Conservation (phyloP, 2,797 vertebrate genomes). For the Ctenosaura bakeri region DNA sequence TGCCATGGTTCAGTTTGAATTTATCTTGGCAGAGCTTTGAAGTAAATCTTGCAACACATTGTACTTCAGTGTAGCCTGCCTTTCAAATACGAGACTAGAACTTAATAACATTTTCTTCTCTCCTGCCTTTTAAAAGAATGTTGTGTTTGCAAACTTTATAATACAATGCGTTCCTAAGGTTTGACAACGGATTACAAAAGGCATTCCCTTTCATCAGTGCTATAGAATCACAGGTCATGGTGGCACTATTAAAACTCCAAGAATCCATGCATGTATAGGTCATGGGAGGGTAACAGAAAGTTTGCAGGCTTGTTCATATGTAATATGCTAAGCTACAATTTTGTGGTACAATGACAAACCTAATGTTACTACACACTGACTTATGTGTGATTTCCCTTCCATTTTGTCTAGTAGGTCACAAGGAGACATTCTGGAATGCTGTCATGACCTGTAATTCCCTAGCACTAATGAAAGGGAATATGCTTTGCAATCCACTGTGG, state of each 20-base stretch:
- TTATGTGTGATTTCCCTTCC: not conserved
- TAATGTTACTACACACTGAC: too few species aligned
- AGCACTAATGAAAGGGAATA: not conserved
- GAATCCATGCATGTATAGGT: not conserved
- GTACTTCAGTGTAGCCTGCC: constrained; percentile 15
- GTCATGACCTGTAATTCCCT: not conserved
- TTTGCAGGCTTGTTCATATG: not conserved
- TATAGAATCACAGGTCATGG: not conserved
- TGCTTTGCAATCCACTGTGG: not conserved
- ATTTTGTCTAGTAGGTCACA: not conserved
- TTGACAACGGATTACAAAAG: not conserved
- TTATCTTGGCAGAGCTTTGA: constrained; percentile 74
- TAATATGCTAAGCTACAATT: not conserved
- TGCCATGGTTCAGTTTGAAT: constrained; percentile 71
- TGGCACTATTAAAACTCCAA: not conserved
- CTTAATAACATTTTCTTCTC: not conserved
- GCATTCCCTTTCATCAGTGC: not conserved
- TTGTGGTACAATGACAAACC: too few species aligned
- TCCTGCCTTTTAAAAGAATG: not conserved
- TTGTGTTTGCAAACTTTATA: not conserved
- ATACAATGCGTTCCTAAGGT: not conserved
- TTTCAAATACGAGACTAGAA: not conserved
- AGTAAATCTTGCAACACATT: constrained; percentile 71
- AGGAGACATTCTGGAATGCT: not conserved
- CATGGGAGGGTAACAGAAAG: not conserved